Conservation (phyloP, 2,113 vertebrate genomes). For the Malurus elegans region DNA sequence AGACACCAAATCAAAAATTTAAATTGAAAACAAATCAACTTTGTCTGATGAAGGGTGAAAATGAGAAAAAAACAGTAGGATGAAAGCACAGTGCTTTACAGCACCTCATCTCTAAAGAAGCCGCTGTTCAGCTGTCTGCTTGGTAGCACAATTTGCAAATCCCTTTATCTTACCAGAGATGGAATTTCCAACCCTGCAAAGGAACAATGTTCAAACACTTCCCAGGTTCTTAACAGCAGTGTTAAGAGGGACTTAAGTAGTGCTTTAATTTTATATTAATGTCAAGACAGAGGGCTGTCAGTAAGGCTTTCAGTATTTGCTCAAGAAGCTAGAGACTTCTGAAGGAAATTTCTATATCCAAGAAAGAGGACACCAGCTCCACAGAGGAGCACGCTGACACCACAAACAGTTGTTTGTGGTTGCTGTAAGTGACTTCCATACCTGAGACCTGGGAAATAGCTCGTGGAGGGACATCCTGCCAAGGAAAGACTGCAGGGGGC, state of each 20-base stretch:
- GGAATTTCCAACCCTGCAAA: background rate
- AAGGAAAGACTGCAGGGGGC: background rate
- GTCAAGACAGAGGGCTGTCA: background rate
- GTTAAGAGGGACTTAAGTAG: background rate
- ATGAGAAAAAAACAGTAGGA: background rate
- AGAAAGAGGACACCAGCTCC: background rate
- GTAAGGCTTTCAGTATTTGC: background rate
- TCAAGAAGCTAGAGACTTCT: background rate
- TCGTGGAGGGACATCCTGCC: background rate
- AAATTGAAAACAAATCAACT: background rate
- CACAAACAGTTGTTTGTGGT: background rate
- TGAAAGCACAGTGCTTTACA: background rate
- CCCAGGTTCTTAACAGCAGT: background rate
- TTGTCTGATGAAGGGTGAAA: background rate
- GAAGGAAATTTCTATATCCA: background rate
- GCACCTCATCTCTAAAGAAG: background rate
- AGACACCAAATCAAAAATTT: background rate
- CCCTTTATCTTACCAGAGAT: background rate
- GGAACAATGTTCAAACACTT: background rate
- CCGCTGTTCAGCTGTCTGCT: background rate
- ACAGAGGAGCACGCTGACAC: background rate
- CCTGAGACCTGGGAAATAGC: fast-evolving
- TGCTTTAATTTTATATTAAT: background rate
- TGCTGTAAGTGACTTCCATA: background rate
- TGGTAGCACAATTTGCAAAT: background rate